A percentile compares a stretch with the other conserved stretches of the same genome.
These are phyloP conservation scores for Anastatus disparis DNA, from an alignment of 1,140 invertebrate genomes.

Conservation along the genomic window DNA sequence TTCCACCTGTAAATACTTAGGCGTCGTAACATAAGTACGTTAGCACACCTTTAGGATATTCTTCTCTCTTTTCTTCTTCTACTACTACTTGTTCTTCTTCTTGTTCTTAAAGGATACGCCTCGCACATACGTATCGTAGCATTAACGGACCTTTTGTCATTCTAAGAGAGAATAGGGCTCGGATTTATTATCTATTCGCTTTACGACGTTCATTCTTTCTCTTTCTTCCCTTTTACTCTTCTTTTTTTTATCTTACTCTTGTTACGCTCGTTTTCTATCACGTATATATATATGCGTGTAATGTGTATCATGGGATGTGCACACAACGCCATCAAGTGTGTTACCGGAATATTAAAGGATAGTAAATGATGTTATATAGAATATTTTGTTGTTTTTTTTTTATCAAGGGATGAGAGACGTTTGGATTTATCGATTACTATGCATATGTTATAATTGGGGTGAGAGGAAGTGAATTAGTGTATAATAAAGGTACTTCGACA, in stretches of 20 bases:
- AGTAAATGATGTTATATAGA: constrained; percentile 33
- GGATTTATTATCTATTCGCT: constrained; percentile 41
- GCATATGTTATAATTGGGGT: too few species aligned
- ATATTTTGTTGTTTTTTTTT: too few species aligned
- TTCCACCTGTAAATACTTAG: constrained; percentile 37
- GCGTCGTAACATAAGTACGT: background rate
- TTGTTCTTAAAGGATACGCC: constrained; percentile 47
- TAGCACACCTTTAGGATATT: constrained; percentile 13
- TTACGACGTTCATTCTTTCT: background rate
- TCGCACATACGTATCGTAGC: constrained; percentile 63
- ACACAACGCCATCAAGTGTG: constrained; percentile 11
- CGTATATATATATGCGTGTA: too few species aligned
- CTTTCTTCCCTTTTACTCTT: too few species aligned
- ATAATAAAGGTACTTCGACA: too few species aligned
- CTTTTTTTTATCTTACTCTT: too few species aligned
- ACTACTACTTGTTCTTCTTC: too few species aligned
- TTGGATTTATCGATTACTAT: constrained; percentile 22
- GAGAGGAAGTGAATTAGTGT: too few species aligned
- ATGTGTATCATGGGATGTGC: background rate
- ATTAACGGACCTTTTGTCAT: constrained; percentile 62
- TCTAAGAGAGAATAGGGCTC: constrained; percentile 43
- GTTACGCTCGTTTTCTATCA: too few species aligned
- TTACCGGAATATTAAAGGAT: constrained; percentile 38
- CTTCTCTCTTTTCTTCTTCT: too few species aligned
- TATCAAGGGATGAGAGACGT: background rate